Percentiles rank a stretch among this genome's conserved stretches.
These are phyloP conservation scores for Rhipidura dahli DNA, from an alignment of 2,113 vertebrate species.

Conservation along the genomic window DNA sequence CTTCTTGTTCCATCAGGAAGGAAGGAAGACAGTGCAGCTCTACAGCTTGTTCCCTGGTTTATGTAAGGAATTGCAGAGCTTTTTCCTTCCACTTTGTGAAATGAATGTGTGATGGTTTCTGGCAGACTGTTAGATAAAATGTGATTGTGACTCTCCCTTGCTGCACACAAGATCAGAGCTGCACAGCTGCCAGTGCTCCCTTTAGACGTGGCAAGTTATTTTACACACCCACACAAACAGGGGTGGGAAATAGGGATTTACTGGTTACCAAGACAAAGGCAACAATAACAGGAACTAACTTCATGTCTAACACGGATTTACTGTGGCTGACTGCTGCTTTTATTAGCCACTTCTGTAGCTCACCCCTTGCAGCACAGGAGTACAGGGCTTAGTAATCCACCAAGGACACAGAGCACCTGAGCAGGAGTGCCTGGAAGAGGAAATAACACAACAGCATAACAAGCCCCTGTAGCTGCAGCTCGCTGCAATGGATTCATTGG, in stretches of 20 bases:
- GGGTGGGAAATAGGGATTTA: background rate
- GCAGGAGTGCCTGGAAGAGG: background rate
- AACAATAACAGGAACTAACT: background rate
- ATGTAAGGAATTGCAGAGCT: background rate
- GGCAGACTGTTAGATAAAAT: slow-evolving; percentile 18
- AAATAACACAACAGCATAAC: background rate
- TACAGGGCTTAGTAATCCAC: background rate
- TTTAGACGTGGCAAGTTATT: background rate
- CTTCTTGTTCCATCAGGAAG: background rate
- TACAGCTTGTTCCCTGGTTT: background rate
- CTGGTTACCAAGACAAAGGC: background rate
- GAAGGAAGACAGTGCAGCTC: background rate
- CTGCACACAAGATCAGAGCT: background rate
- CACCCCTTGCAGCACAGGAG: background rate
- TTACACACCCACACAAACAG: background rate
- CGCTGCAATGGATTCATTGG: background rate
- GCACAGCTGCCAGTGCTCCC: background rate
- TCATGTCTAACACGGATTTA: background rate
- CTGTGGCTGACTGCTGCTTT: background rate
- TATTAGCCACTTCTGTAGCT: background rate
- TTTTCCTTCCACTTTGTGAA: slow-evolving; percentile 22
- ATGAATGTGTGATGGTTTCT: slow-evolving; percentile 2
- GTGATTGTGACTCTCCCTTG: background rate
- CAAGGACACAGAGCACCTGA: background rate
- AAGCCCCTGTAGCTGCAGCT: background rate